Evolutionary conservation across 2,113 vertebrate species (phyloP).

Genomic region (Pygoscelis antarcticus): DNA sequence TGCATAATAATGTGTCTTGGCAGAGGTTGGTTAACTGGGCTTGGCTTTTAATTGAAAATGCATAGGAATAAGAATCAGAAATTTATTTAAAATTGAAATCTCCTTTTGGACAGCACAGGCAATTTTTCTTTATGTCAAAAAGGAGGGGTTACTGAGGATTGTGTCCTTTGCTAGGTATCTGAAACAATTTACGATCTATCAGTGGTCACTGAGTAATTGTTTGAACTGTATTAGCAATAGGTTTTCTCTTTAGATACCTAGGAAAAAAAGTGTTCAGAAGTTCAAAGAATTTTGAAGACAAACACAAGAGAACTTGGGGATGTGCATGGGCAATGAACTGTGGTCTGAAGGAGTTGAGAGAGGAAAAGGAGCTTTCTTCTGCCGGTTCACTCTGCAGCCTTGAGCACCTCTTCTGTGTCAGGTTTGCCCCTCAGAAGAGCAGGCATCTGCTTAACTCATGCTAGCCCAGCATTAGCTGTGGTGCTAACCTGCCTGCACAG

Average conservation of each 20-base stretch:
- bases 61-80: background rate
- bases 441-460: background rate
- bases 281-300: background rate
- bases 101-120: background rate
- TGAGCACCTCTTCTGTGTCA: background rate
- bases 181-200: background rate
- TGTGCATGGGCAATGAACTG: background rate
- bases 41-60: background rate
- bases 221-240: background rate
- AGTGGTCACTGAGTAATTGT: background rate
- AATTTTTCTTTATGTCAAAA: background rate
- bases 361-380: background rate
- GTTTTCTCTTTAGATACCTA: background rate
- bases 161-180: background rate
- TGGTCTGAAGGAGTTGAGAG: background rate
- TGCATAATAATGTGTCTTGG: background rate
- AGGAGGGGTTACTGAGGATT: background rate
- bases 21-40: background rate
- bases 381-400: background rate
- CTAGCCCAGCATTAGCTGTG: background rate
- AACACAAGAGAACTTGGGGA: background rate
- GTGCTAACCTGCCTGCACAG: background rate
- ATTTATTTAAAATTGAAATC: background rate
- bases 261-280: background rate
- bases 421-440: background rate